These are phyloP conservation scores for Nematostella vectensis DNA, from an alignment of 92 coral and sea anemone species.

Conservation along the genomic window DNA sequence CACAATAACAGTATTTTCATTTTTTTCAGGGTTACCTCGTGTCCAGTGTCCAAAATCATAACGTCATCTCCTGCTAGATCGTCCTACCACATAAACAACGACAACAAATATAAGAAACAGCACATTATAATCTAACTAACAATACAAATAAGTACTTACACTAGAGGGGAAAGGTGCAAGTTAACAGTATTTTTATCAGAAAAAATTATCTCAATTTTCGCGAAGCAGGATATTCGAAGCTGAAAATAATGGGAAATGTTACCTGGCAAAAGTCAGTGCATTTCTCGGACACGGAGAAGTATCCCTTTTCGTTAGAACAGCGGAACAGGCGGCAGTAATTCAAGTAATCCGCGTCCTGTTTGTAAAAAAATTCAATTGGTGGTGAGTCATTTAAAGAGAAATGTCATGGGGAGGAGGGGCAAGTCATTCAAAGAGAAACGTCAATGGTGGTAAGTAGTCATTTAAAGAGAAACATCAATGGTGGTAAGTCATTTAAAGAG, in stretches of 20 bases:
- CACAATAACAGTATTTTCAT: too few relatives aligned
- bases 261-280: constrained; percentile 99
- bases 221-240: too few relatives aligned
- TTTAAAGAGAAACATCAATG: too few relatives aligned
- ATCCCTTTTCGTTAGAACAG: constrained; percentile 96
- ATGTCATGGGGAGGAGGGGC: not conserved
- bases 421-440: too few relatives aligned
- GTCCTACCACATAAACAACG: constrained; percentile 37
- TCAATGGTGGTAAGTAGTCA: too few relatives aligned
- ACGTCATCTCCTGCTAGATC: constrained; percentile 91
- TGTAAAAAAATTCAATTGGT: not conserved
- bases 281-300: constrained; percentile 91
- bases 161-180: too few relatives aligned
- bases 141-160: too few relatives aligned
- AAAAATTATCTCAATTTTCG: too few relatives aligned
- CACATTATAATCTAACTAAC: too few relatives aligned
- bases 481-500: too few relatives aligned
- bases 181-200: too few relatives aligned
- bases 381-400: too few relatives aligned
- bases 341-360: constrained; percentile 85
- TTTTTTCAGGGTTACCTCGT: constrained; percentile 54
- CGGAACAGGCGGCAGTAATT: constrained; percentile 84
- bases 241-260: not conserved
- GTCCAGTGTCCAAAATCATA: constrained; percentile 94
- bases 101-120: not conserved